A percentile compares a stretch with the other conserved stretches of the same genome.
Conservation (phyloP, 2,113 vertebrate genomes). For the Vulpes lagopus region DNA sequence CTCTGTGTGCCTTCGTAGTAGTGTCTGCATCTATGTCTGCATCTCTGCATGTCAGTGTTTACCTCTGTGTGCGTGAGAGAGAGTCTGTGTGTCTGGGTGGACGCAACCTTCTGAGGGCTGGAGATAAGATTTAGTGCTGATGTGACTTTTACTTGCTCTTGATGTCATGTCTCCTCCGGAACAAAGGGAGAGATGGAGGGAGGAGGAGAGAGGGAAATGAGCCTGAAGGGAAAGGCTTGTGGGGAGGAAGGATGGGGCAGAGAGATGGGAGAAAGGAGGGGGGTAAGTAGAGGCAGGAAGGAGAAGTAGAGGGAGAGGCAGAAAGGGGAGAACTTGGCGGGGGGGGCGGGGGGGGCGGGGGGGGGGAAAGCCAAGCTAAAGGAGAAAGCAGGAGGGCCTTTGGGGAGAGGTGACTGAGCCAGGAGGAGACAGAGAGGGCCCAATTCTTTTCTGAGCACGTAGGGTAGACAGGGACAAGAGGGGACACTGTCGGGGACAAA, state of each 20-base stretch:
- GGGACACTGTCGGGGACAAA: background rate
- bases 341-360: accelerated
- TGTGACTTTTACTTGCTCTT: conserved; percentile 84
- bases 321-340: accelerated
- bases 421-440: background rate
- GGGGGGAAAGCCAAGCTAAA: background rate
- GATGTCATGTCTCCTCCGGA: conserved; percentile 78
- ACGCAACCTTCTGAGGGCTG: conserved; percentile 69
- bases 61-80: background rate
- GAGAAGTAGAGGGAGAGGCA: background rate
- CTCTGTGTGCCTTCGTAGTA: background rate
- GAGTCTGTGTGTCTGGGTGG: conserved; percentile 3
- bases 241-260: background rate
- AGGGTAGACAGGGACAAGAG: background rate
- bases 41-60: conserved; percentile 49
- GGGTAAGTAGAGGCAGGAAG: background rate
- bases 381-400: background rate
- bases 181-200: conserved; percentile 63
- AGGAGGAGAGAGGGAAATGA: background rate
- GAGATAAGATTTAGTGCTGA: conserved; percentile 83
- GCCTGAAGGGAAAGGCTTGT: background rate
- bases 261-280: background rate
- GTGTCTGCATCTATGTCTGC: background rate
- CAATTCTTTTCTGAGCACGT: too few relatives aligned
- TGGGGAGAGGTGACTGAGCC: background rate